Percentiles rank a stretch among this genome's conserved stretches.
Conservation (phyloP, 2,888 invertebrate species). For the Pachliopta kotzebuea region DNA sequence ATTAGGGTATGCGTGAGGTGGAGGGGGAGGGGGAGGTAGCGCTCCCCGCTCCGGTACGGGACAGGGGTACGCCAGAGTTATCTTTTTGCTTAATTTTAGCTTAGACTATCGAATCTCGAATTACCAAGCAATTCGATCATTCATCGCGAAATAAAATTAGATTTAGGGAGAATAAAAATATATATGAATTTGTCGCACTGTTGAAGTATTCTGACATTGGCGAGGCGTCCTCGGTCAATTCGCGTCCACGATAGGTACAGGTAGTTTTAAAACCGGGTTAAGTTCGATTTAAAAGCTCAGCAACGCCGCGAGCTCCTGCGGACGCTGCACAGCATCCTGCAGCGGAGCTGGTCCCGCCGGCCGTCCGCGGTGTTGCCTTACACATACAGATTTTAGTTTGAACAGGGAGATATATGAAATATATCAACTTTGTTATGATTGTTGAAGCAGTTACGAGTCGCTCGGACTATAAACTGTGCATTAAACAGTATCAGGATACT, state of each 20-base stretch:
- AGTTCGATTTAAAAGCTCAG: slow-evolving; percentile 24
- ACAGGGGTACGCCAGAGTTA: slow-evolving; percentile 66
- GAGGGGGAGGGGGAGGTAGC: no score
- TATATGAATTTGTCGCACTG: slow-evolving; percentile 63
- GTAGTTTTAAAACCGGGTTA: slow-evolving; percentile 39
- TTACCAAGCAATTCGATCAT: slow-evolving; percentile 79
- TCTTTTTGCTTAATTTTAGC: slow-evolving; percentile 68
- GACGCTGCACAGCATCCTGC: slow-evolving; percentile 7
- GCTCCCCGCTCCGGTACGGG: slow-evolving; percentile 63
- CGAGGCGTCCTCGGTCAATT: slow-evolving; percentile 49
- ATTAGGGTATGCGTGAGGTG: slow-evolving; percentile 63
- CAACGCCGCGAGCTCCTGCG: slow-evolving; percentile 14
- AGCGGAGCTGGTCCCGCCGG: no score
- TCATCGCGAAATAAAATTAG: slow-evolving; percentile 79
- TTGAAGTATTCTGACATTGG: slow-evolving; percentile 51
- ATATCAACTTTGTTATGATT: slow-evolving; percentile 50
- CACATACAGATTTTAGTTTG: slow-evolving; percentile 40
- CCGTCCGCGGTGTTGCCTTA: slow-evolving; percentile 26
- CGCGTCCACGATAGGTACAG: slow-evolving; percentile 56
- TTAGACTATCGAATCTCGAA: slow-evolving; percentile 69
- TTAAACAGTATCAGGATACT: slow-evolving; percentile 46
- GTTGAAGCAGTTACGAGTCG: slow-evolving; percentile 51
- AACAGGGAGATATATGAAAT: slow-evolving; percentile 63
- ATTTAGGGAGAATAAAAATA: slow-evolving; percentile 67
- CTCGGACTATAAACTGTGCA: slow-evolving; percentile 62